A percentile compares a stretch with the other conserved stretches of the same genome.
Evolutionary conservation across 2,888 invertebrate genomes (phyloP).

Genomic region (Bugula neritina): DNA sequence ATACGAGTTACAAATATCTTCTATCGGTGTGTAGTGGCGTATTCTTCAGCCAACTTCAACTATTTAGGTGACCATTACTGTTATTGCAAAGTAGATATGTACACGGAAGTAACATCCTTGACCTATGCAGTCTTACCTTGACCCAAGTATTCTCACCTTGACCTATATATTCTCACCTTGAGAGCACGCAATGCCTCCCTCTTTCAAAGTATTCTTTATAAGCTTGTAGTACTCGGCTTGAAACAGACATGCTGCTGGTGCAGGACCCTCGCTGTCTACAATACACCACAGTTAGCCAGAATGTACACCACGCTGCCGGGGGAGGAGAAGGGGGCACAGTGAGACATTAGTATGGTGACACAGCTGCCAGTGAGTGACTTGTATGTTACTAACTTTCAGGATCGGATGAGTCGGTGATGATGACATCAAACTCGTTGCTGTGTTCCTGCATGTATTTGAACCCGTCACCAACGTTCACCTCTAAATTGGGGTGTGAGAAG

Average conservation of each 20-base stretch:
- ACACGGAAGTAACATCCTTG: neutral
- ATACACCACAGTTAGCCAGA: neutral
- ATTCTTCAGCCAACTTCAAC: no score
- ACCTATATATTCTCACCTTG: constrained; percentile 58
- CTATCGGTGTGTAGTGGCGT: no score
- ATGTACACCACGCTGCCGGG: no score
- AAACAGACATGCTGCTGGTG: constrained; percentile 20
- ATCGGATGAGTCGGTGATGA: constrained; percentile 97
- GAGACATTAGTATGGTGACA: no score
- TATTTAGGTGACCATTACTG: no score
- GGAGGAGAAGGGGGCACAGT: no score
- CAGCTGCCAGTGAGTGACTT: no score
- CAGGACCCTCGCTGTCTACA: constrained; percentile 4
- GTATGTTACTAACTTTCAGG: constrained; percentile 73
- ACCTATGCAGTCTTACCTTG: neutral
- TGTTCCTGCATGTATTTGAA: constrained; percentile 85
- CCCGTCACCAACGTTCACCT: constrained; percentile 81
- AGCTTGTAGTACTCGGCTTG: constrained; percentile 68
- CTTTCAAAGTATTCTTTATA: constrained; percentile 74
- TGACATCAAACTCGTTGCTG: constrained; percentile 82
- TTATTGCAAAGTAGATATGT: no score
- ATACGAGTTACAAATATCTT: no score
- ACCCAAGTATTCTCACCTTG: neutral
- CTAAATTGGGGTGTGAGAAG: constrained; percentile 75
- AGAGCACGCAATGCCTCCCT: constrained; percentile 85